phyloP scores from a whole-genome alignment of 2,797 vertebrate species.

The Falco rusticolus region DNA sequence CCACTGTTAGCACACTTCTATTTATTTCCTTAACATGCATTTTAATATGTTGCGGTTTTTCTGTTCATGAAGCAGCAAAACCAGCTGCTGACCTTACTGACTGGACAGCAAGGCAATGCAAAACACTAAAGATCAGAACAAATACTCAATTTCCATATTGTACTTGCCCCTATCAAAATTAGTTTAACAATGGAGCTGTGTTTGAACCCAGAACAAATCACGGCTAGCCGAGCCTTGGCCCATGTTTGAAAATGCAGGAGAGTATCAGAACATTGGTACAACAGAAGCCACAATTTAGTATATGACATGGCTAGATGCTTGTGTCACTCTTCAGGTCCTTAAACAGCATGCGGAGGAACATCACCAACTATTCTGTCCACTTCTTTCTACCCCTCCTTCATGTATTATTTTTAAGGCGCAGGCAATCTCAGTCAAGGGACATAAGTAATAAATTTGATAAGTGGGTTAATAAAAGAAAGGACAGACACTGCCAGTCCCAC shows the following conservation, averaged over 20 bases:
- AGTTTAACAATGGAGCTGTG: neutral
- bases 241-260: neutral
- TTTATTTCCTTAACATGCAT: neutral
- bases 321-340: too few species aligned
- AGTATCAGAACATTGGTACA: fast-evolving
- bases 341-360: neutral
- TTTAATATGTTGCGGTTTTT: neutral
- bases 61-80: neutral
- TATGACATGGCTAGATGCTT: neutral
- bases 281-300: neutral
- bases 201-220: neutral
- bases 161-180: neutral
- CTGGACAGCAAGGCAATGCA: neutral
- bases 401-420: neutral
- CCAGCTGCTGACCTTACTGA: neutral
- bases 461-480: neutral
- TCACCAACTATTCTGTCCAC: neutral
- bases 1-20: neutral
- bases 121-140: neutral
- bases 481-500: fast-evolving
- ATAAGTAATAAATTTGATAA: neutral
- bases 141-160: neutral
- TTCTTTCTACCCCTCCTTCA: neutral
- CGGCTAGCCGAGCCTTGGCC: neutral
- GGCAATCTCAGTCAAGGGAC: neutral